phyloP scores from a whole-genome alignment of 2,113 vertebrate genomes.

The Tupaia chinensis region DNA sequence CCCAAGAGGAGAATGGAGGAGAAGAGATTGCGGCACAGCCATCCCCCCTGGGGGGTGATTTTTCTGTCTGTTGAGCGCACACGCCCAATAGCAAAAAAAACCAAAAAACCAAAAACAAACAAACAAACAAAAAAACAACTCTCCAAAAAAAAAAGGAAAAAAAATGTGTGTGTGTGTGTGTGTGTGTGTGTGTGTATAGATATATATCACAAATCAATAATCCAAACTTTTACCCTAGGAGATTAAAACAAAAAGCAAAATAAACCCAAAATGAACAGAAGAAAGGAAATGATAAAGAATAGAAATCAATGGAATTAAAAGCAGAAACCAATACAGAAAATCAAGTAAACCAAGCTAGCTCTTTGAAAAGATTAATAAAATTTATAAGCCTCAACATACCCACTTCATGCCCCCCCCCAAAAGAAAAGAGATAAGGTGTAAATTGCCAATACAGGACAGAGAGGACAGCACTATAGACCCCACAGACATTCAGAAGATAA shows the following conservation, averaged over 20 bases:
- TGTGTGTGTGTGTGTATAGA: no score
- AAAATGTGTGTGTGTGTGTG: no score
- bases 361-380: background rate
- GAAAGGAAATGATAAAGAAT: background rate
- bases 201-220: background rate
- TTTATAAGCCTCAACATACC: background rate
- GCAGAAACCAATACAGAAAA: background rate
- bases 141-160: no score
- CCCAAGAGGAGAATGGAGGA: no score
- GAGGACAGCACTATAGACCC: fast-evolving
- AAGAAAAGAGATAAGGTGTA: background rate
- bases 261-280: background rate
- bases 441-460: background rate
- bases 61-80: no score
- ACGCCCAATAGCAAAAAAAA: no score
- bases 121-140: no score
- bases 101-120: no score
- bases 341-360: background rate
- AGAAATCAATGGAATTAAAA: slow-evolving; percentile 1
- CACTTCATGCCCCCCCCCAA: no score
- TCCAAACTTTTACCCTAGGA: background rate
- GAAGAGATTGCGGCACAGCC: no score
- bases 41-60: no score
- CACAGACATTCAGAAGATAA: background rate
- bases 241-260: background rate